phyloP scores from a whole-genome alignment of 2,797 vertebrate species.

The Moxostoma hubbsi region DNA sequence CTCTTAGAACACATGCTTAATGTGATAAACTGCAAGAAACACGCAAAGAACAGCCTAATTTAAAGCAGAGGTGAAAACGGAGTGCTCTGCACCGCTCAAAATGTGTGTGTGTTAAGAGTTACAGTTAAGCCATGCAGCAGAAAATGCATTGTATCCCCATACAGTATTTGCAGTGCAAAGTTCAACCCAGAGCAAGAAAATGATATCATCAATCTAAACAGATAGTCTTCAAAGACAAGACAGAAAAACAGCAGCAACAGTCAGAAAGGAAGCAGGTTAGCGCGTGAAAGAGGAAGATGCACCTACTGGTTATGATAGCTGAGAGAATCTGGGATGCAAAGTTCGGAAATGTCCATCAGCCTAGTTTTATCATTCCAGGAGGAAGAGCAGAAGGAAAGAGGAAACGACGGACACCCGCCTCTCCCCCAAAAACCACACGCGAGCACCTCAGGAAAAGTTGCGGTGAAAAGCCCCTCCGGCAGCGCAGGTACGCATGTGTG shows the following conservation, averaged over 20 bases:
- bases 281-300: conserved; percentile 62
- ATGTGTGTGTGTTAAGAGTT: not conserved
- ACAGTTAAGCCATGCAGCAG: not conserved
- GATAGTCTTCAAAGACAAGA: conserved; percentile 46
- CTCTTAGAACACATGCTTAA: no score
- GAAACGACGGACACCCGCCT: conserved; percentile 80
- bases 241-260: conserved; percentile 35
- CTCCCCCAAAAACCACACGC: conserved; percentile 76
- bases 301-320: conserved; percentile 99
- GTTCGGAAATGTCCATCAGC: conserved; percentile 99
- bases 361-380: conserved; percentile 94
- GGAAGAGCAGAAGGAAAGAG: conserved; percentile 78
- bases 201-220: not conserved
- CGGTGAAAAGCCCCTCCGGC: conserved; percentile 74
- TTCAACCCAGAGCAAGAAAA: not conserved
- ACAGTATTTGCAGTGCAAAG: no score
- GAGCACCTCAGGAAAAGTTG: conserved; percentile 74
- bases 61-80: no score
- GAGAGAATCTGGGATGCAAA: conserved; percentile 98
- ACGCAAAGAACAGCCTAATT: no score
- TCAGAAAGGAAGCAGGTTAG: conserved; percentile 48
- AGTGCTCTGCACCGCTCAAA: not conserved
- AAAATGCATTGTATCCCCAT: no score
- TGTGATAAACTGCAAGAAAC: no score
- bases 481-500: conserved; percentile 76